A percentile compares a stretch with the other conserved stretches of the same genome.
phyloP scores from a whole-genome alignment of 2,888 invertebrate species.

The Drosophila hamatofila region DNA sequence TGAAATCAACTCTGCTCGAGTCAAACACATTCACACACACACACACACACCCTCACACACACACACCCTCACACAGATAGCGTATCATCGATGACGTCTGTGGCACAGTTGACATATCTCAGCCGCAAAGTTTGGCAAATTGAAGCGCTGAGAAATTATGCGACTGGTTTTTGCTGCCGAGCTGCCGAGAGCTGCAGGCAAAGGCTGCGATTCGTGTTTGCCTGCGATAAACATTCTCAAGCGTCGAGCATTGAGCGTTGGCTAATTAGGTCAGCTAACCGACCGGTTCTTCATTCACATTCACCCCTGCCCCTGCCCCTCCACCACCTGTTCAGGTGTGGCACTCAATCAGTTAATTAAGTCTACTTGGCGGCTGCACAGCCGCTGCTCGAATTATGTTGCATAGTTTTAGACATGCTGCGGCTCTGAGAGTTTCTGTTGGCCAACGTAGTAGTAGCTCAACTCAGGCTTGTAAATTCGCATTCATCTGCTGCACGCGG shows the following conservation, averaged over 20 bases:
- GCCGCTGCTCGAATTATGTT: neutral
- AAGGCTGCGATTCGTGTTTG: neutral
- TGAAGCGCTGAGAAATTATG: slow-evolving; percentile 27
- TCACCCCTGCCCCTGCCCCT: neutral
- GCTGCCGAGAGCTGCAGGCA: neutral
- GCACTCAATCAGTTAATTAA: neutral
- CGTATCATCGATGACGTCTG: slow-evolving; percentile 35
- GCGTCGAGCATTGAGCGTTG: slow-evolving; percentile 24
- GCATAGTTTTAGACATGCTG: slow-evolving; percentile 25
- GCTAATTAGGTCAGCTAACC: slow-evolving; percentile 40
- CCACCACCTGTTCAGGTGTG: neutral
- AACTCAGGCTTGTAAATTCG: too few species aligned
- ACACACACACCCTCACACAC: neutral
- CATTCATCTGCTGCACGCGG: too few species aligned
- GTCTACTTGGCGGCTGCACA: slow-evolving; percentile 27
- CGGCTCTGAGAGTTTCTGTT: neutral
- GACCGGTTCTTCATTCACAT: slow-evolving; percentile 45
- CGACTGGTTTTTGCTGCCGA: slow-evolving; percentile 29
- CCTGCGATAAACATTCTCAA: slow-evolving; percentile 20
- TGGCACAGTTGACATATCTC: slow-evolving; percentile 8
- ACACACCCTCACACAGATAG: too few species aligned
- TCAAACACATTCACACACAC: slow-evolving; percentile 15
- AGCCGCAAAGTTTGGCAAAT: slow-evolving; percentile 11
- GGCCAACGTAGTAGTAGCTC: too few species aligned
- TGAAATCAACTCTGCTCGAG: slow-evolving; percentile 15